Evolutionary conservation across 2,113 vertebrate genomes (phyloP), one percentile per base, ranked within the genome.

Genomic region (Elgaria multicarinata): DNA sequence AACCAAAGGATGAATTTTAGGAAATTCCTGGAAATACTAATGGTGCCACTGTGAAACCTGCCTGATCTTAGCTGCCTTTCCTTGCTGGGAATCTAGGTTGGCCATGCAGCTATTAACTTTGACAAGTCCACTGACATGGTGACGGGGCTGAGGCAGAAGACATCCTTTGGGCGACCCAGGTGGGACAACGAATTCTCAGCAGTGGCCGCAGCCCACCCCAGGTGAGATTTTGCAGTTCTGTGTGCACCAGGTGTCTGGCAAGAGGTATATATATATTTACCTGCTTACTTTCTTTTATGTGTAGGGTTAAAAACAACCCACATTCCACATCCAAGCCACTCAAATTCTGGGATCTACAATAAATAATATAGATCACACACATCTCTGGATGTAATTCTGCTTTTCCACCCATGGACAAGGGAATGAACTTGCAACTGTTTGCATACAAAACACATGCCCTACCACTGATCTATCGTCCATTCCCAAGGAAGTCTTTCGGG

Each of bases 111-210:
- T 0, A 94, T 99, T 46, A 97, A 95, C 92, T 98, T 97, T 0
- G 98, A 99, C 89, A 94, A 96, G 0, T 93, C 97, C 46, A 98
- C 80, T 0, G 98, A 99, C 81, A 95, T 98, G 0, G 95, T 99
- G 94, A 99, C 98, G 0, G 98, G 98, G 36, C 96, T 99, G 92
- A 98, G 97, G 92, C 98, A 99, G 93, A 99, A 99, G 96, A 99
- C 98, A 39, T 96, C 96, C 83, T 99, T 98, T 0, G 98, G 98
- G 83, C 93, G 98, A 92, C 98, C 98, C 44, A 96, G 95, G 96
- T 99, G 98, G 99, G 98, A 98, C 91, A 98, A 87, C 14, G 98
- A 99, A 91, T 99, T 99, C 83, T 97, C 98, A 6, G 93, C 95
- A 0, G 97, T 99, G 95, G 97, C 97, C 91, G 95, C 96, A 79